Conservation (phyloP, 1,140 invertebrate genomes). For the Pseudomyrmex flavicornis region DNA sequence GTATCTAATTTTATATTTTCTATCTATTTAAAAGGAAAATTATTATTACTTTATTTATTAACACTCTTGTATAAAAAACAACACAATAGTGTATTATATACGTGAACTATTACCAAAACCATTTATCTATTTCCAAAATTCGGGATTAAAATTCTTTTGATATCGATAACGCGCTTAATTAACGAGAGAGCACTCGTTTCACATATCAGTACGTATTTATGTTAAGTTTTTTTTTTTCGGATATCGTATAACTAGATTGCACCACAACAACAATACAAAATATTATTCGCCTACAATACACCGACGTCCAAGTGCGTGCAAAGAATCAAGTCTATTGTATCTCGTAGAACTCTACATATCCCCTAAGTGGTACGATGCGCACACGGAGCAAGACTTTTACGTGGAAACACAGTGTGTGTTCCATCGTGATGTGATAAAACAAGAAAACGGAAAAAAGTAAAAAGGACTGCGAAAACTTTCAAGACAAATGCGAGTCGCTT, state of each 20-base stretch:
- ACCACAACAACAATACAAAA: conserved; percentile 44
- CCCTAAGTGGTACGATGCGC: conserved; percentile 22
- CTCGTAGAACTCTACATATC: not conserved
- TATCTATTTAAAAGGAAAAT: too few species aligned
- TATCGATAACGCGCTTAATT: conserved; percentile 23
- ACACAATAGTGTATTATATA: not conserved
- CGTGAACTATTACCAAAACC: not conserved
- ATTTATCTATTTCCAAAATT: conserved; percentile 11
- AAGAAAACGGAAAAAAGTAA: not conserved
- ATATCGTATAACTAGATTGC: conserved; percentile 23
- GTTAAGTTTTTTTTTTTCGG: conserved; percentile 1
- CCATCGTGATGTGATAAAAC: conserved; percentile 7
- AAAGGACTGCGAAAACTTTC: conserved; percentile 6
- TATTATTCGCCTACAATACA: conserved; percentile 38
- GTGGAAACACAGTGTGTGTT: not conserved
- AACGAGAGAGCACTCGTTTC: conserved; percentile 48
- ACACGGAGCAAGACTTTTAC: conserved; percentile 31
- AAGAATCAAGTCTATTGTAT: conserved; percentile 29
- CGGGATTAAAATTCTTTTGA: not conserved
- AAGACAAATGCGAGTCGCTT: conserved; percentile 44
- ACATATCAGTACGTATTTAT: conserved; percentile 31
- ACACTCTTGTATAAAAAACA: not conserved
- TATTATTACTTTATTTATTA: too few species aligned
- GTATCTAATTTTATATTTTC: too few species aligned
- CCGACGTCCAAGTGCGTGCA: conserved; percentile 39